phyloP scores from a whole-genome alignment of 1,140 invertebrate species.

The Zeugodacus cucurbitae region DNA sequence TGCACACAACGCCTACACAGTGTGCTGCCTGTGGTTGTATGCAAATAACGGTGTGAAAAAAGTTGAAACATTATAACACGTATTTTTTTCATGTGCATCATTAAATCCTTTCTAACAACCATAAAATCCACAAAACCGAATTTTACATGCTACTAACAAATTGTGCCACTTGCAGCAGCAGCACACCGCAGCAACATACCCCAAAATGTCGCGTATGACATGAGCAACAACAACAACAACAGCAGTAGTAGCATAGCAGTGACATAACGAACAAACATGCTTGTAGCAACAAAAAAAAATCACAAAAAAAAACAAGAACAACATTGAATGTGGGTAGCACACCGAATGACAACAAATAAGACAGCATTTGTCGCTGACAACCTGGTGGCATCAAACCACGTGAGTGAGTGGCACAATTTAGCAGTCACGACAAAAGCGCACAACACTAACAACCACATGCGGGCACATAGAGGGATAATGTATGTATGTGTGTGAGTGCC shows the following conservation, averaged over 20 bases:
- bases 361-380: neutral
- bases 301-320: neutral
- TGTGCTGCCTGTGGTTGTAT: neutral
- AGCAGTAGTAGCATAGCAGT: no score
- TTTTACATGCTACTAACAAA: slow-evolving; percentile 30
- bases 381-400: neutral
- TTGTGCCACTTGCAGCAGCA: neutral
- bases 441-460: neutral
- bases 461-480: neutral
- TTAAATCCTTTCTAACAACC: slow-evolving; percentile 38
- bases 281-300: no score
- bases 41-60: neutral
- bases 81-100: slow-evolving; percentile 3
- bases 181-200: neutral
- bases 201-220: neutral
- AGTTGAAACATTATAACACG: neutral
- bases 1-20: neutral
- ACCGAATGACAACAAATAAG: neutral
- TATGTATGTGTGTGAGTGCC: neutral
- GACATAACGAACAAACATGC: neutral
- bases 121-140: slow-evolving; percentile 29
- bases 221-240: neutral
- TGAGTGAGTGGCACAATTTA: neutral
- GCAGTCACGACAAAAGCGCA: neutral
- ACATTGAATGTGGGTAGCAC: neutral